phyloP scores from a whole-genome alignment of 2,888 invertebrate genomes.

The Himalopsyche kuldschensis region DNA sequence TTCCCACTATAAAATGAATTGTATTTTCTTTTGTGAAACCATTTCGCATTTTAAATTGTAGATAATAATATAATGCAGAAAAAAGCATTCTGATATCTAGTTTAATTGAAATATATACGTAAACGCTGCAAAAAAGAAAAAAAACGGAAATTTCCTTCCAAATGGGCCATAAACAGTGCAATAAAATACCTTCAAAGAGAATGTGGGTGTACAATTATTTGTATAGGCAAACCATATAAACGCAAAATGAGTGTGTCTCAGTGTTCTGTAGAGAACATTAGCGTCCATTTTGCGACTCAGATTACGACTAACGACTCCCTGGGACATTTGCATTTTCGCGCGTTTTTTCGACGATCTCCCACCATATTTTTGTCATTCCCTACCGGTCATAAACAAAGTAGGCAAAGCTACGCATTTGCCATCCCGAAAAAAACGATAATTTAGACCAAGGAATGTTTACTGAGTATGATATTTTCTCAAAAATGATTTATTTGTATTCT shows the following conservation, averaged over 20 bases:
- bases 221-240: slow-evolving; percentile 17
- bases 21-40: too few species aligned
- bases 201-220: background rate
- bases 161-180: background rate
- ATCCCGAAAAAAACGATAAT: background rate
- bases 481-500: too few species aligned
- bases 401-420: background rate
- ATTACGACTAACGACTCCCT: slow-evolving; percentile 35
- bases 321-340: slow-evolving; percentile 15
- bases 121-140: background rate
- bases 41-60: too few species aligned
- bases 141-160: background rate
- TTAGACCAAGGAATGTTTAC: background rate
- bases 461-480: too few species aligned
- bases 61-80: background rate
- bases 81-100: background rate
- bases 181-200: background rate
- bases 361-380: background rate
- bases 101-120: background rate
- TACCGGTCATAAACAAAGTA: background rate
- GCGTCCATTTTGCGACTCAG: slow-evolving; percentile 28
- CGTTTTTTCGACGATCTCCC: background rate
- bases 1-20: too few species aligned
- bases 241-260: slow-evolving; percentile 22
- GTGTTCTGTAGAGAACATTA: slow-evolving; percentile 18